Base-by-base conservation (phyloP, 2,113 vertebrate species). In the Notothenia rossii region DNA sequence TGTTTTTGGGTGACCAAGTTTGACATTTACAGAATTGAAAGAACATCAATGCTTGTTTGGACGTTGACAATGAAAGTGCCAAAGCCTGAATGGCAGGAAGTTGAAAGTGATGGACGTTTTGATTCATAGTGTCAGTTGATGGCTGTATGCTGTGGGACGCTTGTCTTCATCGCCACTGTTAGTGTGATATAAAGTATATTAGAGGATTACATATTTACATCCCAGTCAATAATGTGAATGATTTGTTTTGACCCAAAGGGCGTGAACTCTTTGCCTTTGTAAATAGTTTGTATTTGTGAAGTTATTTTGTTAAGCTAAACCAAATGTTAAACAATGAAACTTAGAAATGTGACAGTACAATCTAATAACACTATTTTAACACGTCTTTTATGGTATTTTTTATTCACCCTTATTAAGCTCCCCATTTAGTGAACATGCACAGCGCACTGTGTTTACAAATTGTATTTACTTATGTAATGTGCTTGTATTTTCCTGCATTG, bases 171-270 rank as follows among this genome's bases (percentile, higher is more conserved):
- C 72, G 60, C 69, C 81, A 65, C 69, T 72, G 48, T 85, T 60
- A 48, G 40, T 72, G 73, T 90, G 72, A 80, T 73, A 72, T 81
- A 45, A 87, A 76, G 58, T 84, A 63, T 85, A 79, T 83, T 90
- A 75, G 64, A 82, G 80, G 84, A 87, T 43, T 75, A 49, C 82
- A 62, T 86, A 90, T 85, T 78, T 77, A 84, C 85, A 90, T 93
- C 89, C 92, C 93, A 79, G 77, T 85, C 61, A 69, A 85, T 81
- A 94, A 94, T 93, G 93, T 93, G 93, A 94, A 94, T 67, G 77
- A 67, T 75, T 72, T 85, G 73, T 89, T 85, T 90, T 33, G 73
- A 86, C 81, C 89, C 83, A 84, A 89, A 89, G 87, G 88, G 84
- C 89, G 90, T 77, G 75, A 90, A 82, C 25, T 84, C 25, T 85